These are phyloP conservation scores for Drosophila parthenogenetica DNA, from an alignment of 2,888 invertebrate genomes.

Conservation along the genomic window DNA sequence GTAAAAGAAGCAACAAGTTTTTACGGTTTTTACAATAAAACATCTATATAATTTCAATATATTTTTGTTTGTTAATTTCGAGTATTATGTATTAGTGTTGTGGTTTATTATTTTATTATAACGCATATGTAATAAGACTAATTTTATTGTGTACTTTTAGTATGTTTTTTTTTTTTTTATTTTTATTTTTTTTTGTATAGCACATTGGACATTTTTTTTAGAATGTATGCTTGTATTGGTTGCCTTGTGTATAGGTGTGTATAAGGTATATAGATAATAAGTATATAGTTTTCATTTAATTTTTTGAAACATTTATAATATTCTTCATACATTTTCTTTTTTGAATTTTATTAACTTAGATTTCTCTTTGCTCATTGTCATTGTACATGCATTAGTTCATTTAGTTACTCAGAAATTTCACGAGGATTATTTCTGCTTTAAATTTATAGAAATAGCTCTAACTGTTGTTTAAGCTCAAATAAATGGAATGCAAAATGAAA, in stretches of 20 bases:
- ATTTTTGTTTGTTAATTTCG: conserved; percentile 47
- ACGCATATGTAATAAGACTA: conserved; percentile 64
- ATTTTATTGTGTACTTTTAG: conserved; percentile 34
- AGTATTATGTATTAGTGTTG: conserved; percentile 48
- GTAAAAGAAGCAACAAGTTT: conserved; percentile 76
- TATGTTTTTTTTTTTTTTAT: conserved; percentile 21
- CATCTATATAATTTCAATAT: conserved; percentile 79
- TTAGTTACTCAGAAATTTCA: conserved; percentile 41
- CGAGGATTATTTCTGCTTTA: conserved; percentile 8
- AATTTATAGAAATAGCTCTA: conserved; percentile 25
- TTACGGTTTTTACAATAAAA: conserved; percentile 81
- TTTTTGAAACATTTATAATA: conserved; percentile 46
- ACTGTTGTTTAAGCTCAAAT: conserved; percentile 23
- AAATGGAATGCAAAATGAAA: conserved; percentile 50
- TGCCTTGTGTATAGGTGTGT: conserved; percentile 60
- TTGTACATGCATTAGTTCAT: conserved; percentile 50
- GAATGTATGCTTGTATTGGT: conserved; percentile 52
- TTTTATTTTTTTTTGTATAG: conserved; percentile 34
- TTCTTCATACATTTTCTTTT: conserved; percentile 21
- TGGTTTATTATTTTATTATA: conserved; percentile 50
- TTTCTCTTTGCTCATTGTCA: conserved; percentile 41
- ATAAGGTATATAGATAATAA: conserved; percentile 51
- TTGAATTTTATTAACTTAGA: conserved; percentile 27
- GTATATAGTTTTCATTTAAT: conserved; percentile 34
- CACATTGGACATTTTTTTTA: conserved; percentile 59